A percentile compares a stretch with the other conserved stretches of the same genome.
Conservation (phyloP, 2,113 vertebrate species). For the Dascyllus trimaculatus region DNA sequence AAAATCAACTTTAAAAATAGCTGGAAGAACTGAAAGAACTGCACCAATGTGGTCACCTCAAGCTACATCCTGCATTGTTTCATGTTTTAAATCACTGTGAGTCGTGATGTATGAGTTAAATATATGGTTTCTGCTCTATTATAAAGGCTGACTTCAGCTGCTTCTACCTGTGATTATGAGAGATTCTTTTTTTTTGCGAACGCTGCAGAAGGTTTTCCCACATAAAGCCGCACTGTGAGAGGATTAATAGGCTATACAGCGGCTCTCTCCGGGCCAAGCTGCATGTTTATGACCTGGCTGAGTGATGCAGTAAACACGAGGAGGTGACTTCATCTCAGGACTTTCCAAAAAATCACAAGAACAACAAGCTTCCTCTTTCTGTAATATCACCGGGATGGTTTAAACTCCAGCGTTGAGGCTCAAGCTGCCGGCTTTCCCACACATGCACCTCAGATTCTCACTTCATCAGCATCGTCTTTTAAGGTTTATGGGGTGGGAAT, state of each 20-base stretch:
- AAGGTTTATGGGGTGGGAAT: conserved; percentile 24
- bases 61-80: no score
- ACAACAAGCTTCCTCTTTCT: no score
- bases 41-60: no score
- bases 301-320: conserved; percentile 47
- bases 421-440: neutral
- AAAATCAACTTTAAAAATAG: no score
- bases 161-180: no score
- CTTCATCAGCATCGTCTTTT: neutral
- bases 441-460: neutral
- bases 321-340: conserved; percentile 58
- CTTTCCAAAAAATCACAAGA: neutral
- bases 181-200: neutral
- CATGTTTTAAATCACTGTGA: no score
- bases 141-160: no score
- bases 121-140: no score
- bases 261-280: conserved; percentile 12
- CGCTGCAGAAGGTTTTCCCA: neutral
- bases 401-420: no score
- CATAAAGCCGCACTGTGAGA: conserved; percentile 4
- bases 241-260: conserved; percentile 11
- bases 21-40: no score
- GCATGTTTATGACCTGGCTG: conserved; percentile 46
- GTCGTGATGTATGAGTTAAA: no score
- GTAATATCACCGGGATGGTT: no score